Percentiles rank a stretch among this genome's conserved stretches.
Conservation (phyloP, 2,888 invertebrate genomes). For the Nasonovia ribisnigri region DNA sequence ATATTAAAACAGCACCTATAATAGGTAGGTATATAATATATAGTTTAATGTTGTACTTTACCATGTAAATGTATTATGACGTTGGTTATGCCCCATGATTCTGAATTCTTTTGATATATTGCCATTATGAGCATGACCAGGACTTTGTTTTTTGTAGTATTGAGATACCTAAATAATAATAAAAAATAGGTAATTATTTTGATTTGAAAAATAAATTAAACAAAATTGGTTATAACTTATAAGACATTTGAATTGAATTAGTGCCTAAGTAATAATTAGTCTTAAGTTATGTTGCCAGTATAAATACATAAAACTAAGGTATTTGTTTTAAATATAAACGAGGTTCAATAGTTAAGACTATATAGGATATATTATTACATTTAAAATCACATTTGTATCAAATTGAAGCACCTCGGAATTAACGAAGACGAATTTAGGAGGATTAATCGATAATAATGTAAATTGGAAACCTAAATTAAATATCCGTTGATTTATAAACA, state of each 20-base stretch:
- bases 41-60: slow-evolving; percentile 29
- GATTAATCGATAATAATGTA: not conserved
- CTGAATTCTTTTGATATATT: slow-evolving; percentile 90
- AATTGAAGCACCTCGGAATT: not conserved
- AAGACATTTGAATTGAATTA: not conserved
- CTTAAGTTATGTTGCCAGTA: not conserved
- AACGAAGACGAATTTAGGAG: not conserved
- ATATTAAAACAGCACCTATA: not conserved
- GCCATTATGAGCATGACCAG: slow-evolving; percentile 73
- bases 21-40: not conserved
- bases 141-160: slow-evolving; percentile 65
- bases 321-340: slow-evolving; percentile 6
- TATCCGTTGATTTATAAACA: slow-evolving; percentile 24
- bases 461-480: not conserved
- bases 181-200: not conserved
- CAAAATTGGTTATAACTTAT: not conserved
- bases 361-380: not conserved
- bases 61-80: slow-evolving; percentile 63
- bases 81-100: slow-evolving; percentile 90
- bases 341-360: too few relatives aligned
- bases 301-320: not conserved
- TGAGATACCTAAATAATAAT: slow-evolving; percentile 54
- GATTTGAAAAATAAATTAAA: not conserved
- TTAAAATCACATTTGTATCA: not conserved
- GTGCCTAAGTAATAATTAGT: not conserved